phyloP scores from a whole-genome alignment of 2,113 vertebrate genomes.

The Labrus mixtus region DNA sequence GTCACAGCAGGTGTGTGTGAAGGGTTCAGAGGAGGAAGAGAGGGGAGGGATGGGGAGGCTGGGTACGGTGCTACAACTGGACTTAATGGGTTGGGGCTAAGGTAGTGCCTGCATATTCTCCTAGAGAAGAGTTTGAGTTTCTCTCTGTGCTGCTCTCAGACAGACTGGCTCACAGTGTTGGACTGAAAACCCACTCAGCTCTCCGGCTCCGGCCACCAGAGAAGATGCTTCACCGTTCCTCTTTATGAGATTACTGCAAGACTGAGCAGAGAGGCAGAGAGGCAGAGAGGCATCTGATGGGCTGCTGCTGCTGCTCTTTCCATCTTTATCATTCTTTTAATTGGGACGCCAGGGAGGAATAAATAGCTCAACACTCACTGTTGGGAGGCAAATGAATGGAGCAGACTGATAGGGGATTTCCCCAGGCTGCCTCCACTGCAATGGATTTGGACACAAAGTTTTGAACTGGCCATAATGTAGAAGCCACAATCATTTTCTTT shows the following conservation, averaged over 20 bases:
- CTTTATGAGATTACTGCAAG: conserved; percentile 58
- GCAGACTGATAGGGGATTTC: conserved; percentile 69
- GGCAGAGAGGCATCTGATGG: conserved; percentile 62
- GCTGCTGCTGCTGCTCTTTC: conserved; percentile 61
- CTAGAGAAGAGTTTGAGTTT: conserved; percentile 72
- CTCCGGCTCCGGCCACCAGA: conserved; percentile 62
- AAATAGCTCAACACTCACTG: conserved; percentile 72
- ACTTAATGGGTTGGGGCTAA: conserved; percentile 69
- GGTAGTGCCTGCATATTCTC: conserved; percentile 73
- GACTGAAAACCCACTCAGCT: conserved; percentile 66
- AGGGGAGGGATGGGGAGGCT: conserved; percentile 44
- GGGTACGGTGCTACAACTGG: conserved; percentile 66
- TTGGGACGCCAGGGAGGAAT: conserved; percentile 73
- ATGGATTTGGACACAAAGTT: conserved; percentile 62
- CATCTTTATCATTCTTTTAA: conserved; percentile 73
- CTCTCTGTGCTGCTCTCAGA: conserved; percentile 57
- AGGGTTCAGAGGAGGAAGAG: conserved; percentile 33
- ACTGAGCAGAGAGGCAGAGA: conserved; percentile 50
- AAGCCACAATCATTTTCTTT: conserved; percentile 41
- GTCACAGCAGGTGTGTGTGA: conserved; percentile 79
- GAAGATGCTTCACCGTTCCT: conserved; percentile 65
- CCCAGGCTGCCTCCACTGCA: conserved; percentile 68
- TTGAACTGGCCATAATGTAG: conserved; percentile 50
- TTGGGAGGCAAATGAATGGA: conserved; percentile 80
- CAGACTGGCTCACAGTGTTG: conserved; percentile 62